Base-by-base conservation (phyloP, 30 jellyfish, hydroid and myxozoan genomes). In the Turritopsis dohrnii region DNA sequence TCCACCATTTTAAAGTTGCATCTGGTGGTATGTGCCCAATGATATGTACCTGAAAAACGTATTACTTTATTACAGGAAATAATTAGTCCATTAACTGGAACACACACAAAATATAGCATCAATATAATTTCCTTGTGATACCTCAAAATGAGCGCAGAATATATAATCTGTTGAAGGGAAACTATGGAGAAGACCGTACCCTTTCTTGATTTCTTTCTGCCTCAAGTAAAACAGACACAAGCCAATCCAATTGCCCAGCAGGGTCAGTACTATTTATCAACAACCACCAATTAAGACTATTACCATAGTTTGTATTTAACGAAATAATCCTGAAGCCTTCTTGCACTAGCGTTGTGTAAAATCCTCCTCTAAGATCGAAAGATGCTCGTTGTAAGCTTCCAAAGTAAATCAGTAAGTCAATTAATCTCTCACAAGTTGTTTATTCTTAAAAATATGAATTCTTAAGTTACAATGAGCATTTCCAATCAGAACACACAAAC, bases 1-100 rank as follows among this genome's bases (percentile, higher is more conserved):
- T 89, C 96, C 96, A 94, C 82, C 95, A 89, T 28, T 83, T 85
- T 52, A 89, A 66, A 27, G 96, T 80, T 41, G 79, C 91, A 24
- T 89, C 87, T 8, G 99, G 99, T 24, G 99, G 99, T 54, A 94
- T 94, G 84, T 94, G 99, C 9, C 97, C 97, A 65, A 94, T 74
- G 81, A 94, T 84, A 81, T 94, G 99, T 3, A 94, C 99, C 99
- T 94, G 21, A 53, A 53, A 18, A 21, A 84, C 13, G 60, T 3
- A 41, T 41, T 41, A 5, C 60, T 41, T 41, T 13, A 41, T 13
- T n/a, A n/a, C n/a, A n/a, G n/a, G n/a, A n/a, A n/a, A n/a, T n/a
- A n/a, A n/a, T n/a, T n/a, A n/a, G n/a, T n/a, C n/a, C n/a, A n/a
- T n/a, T n/a, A n/a, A n/a, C n/a, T n/a, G n/a, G n/a, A n/a, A n/a